Conservation (phyloP, 2,888 invertebrate species). For the Alloscopus bannaensis region DNA sequence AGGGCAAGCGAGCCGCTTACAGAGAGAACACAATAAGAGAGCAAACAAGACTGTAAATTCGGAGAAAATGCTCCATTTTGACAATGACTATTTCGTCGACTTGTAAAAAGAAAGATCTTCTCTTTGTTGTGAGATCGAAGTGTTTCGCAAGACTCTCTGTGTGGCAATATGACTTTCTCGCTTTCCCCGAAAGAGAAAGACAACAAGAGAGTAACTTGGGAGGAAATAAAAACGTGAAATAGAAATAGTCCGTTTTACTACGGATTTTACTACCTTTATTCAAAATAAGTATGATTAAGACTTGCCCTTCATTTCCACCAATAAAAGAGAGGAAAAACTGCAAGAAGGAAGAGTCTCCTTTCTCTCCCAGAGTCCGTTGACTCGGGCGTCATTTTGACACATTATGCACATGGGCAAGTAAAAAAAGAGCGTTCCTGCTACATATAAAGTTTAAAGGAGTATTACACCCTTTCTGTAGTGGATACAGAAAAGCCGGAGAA, state of each 20-base stretch:
- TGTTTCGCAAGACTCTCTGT: constrained; percentile 8
- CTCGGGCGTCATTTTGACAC: too few relatives aligned
- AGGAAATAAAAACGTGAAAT: constrained; percentile 45
- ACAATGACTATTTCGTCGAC: constrained; percentile 22
- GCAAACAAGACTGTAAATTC: constrained; percentile 46
- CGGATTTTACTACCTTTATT: constrained; percentile 58
- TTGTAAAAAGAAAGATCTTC: not conserved
- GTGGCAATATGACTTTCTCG: constrained; percentile 3
- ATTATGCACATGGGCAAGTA: constrained; percentile 8
- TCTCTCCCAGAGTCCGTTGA: too few relatives aligned
- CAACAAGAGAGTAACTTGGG: not conserved
- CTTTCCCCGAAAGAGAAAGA: not conserved
- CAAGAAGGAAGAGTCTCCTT: constrained; percentile 11
- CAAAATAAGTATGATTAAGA: constrained; percentile 60
- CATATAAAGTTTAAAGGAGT: constrained; percentile 19
- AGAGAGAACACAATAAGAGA: constrained; percentile 29
- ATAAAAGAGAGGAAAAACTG: constrained; percentile 1
- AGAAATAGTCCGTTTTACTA: constrained; percentile 47
- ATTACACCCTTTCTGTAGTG: constrained; percentile 20
- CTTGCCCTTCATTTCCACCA: constrained; percentile 36
- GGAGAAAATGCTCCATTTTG: constrained; percentile 30
- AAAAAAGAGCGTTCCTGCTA: not conserved
- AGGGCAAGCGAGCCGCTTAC: not conserved
- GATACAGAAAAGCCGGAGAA: not conserved
- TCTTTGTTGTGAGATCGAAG: constrained; percentile 6